A percentile compares a stretch with the other conserved stretches of the same genome.
phyloP scores from a whole-genome alignment of 2,888 invertebrate species.

The Clunio marinus region DNA sequence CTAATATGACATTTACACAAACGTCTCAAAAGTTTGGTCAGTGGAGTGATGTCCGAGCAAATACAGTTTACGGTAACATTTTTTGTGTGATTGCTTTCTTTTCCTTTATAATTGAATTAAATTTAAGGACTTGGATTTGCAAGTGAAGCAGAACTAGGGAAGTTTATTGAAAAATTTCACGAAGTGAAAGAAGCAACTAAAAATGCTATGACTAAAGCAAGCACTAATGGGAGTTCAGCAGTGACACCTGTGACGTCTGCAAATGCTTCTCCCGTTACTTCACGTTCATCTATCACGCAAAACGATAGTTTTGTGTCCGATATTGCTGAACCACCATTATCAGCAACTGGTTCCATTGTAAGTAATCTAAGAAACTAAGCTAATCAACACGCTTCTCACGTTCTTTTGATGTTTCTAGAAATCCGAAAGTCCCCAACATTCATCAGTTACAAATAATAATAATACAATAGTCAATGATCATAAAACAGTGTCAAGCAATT shows the following conservation, averaged over 20 bases:
- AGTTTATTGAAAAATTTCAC: constrained; percentile 98
- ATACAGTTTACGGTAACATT: constrained; percentile 81
- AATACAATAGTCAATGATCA: constrained; percentile 42
- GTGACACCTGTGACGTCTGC: constrained; percentile 83
- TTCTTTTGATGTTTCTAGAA: constrained; percentile 45
- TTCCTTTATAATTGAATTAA: neutral
- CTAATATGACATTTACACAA: constrained; percentile 97
- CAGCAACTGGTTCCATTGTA: constrained; percentile 46
- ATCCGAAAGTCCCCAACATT: constrained; percentile 52
- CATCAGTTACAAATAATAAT: constrained; percentile 42
- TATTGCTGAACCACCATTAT: constrained; percentile 53
- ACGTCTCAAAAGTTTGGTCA: constrained; percentile 99
- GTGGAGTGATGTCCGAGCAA: constrained; percentile 96
- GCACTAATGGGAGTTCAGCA: constrained; percentile 62
- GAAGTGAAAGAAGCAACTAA: constrained; percentile 95
- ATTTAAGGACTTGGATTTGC: constrained; percentile 71
- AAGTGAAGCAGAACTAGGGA: constrained; percentile 89
- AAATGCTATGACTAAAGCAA: constrained; percentile 62
- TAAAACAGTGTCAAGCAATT: constrained; percentile 41
- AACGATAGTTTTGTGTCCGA: constrained; percentile 46
- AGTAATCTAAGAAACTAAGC: neutral
- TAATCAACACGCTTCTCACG: neutral
- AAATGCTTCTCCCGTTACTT: constrained; percentile 79
- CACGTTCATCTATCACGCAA: constrained; percentile 56
- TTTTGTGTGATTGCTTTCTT: constrained; percentile 43